Conservation (phyloP, 2,113 vertebrate genomes). For the Aplodontia rufa region DNA sequence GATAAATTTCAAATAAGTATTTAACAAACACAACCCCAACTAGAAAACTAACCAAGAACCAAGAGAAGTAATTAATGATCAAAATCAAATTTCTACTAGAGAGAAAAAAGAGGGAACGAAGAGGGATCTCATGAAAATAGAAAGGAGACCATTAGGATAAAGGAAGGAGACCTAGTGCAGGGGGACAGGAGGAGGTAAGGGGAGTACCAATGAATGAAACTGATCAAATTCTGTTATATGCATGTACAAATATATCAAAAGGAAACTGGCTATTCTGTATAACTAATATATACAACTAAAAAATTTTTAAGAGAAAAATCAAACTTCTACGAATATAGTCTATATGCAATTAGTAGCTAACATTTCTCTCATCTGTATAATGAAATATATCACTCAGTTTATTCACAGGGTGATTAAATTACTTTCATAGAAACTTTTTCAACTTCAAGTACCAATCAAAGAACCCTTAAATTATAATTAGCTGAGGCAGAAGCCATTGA, state of each 20-base stretch:
- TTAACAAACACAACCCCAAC: background rate
- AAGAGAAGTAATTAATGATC: conserved; percentile 24
- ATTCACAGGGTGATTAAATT: conserved; percentile 61
- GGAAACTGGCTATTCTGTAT: background rate
- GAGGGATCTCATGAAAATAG: background rate
- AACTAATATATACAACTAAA: background rate
- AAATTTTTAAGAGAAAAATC: background rate
- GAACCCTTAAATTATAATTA: conserved; percentile 52
- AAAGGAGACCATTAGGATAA: background rate
- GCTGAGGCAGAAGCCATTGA: conserved; percentile 50
- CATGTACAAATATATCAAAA: background rate
- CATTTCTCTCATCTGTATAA: conserved; percentile 61
- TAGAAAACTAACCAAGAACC: conserved; percentile 27
- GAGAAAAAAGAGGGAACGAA: background rate
- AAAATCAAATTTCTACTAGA: conserved; percentile 35
- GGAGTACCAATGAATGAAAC: background rate
- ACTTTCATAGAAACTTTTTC: conserved; percentile 52
- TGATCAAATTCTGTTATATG: background rate
- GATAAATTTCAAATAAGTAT: background rate
- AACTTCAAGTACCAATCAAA: conserved; percentile 57
- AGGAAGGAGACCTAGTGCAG: no score
- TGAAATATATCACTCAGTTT: conserved; percentile 46
- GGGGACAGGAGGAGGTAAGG: background rate
- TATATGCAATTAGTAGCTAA: conserved; percentile 60
- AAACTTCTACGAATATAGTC: conserved; percentile 22